These are phyloP conservation scores for Amphibalanus amphitrite DNA, from an alignment of 1,140 invertebrate species.

Conservation along the genomic window DNA sequence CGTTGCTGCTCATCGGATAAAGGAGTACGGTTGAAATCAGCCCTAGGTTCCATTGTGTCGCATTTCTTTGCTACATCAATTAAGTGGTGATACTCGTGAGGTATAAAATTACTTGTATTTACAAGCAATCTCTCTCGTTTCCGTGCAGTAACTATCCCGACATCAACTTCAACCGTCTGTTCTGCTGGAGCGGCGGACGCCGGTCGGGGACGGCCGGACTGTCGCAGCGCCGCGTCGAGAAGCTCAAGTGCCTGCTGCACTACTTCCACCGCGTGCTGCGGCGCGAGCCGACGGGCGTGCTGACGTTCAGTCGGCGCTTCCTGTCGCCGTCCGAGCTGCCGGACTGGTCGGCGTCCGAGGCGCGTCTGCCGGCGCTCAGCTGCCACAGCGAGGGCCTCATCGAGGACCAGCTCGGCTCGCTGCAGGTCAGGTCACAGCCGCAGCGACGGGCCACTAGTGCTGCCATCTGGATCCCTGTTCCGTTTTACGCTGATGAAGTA, in stretches of 20 bases:
- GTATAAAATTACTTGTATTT: no score
- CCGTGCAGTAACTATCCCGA: conserved; percentile 49
- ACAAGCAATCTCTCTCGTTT: no score
- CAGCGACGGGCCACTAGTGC: no score
- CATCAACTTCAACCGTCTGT: conserved; percentile 71
- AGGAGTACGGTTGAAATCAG: no score
- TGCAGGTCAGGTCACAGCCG: conserved; percentile 39
- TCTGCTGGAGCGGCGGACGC: background rate
- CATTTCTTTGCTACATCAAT: no score
- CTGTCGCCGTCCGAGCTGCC: conserved; percentile 38
- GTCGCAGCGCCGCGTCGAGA: conserved; percentile 36
- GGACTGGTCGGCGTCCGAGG: conserved; percentile 41
- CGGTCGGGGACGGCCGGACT: conserved; percentile 4
- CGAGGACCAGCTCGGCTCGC: conserved; percentile 59
- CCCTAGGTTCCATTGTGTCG: no score
- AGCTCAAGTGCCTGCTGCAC: conserved; percentile 72
- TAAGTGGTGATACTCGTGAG: no score
- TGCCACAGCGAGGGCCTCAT: conserved; percentile 59
- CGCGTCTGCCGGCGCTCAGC: conserved; percentile 44
- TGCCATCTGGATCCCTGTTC: no score
- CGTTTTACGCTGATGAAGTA: no score
- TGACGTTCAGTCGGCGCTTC: conserved; percentile 60
- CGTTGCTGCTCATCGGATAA: no score
- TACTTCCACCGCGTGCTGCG: conserved; percentile 61
- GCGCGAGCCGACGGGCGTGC: conserved; percentile 50